Percentiles rank a stretch among this genome's conserved stretches.
Conservation (phyloP, 2,113 vertebrate species). For the Tupaia chinensis region DNA sequence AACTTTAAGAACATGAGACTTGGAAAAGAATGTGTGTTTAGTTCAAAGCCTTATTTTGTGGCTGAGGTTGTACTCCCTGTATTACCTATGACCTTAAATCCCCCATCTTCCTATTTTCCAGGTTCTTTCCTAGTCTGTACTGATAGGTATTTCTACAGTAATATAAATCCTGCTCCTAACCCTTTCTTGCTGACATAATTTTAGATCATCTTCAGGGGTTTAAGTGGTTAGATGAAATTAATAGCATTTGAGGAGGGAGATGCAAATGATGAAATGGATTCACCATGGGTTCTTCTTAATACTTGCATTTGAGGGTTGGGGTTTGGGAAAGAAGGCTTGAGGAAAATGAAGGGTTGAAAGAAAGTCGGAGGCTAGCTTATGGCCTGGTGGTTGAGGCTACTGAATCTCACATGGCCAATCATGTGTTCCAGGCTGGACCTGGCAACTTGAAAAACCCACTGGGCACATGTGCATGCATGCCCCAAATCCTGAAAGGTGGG, state of each 20-base stretch:
- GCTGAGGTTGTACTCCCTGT: not conserved
- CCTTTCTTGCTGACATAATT: conserved; percentile 13
- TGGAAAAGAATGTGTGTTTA: too few species aligned
- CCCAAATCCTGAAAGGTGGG: too few species aligned
- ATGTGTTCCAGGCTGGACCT: too few species aligned
- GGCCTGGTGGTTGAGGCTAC: too few species aligned
- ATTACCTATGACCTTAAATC: not conserved
- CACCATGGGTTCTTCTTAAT: not conserved
- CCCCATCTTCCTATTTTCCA: not conserved
- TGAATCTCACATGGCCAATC: too few species aligned
- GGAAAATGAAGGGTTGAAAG: not conserved
- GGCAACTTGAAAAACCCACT: too few species aligned
- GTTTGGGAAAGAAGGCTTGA: not conserved
- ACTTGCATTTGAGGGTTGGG: not conserved
- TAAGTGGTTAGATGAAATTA: not conserved
- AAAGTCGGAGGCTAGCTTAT: too few species aligned
- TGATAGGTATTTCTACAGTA: not conserved
- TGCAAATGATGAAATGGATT: not conserved
- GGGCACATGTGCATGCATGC: too few species aligned
- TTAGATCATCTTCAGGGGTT: not conserved
- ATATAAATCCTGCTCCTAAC: not conserved
- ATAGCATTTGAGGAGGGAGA: not conserved
- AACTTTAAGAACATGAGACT: too few species aligned
- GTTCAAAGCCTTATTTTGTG: too few species aligned
- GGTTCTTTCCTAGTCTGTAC: not conserved